Base-by-base conservation (phyloP, 2,888 invertebrate species). In the Drosophila mayaguana region DNA sequence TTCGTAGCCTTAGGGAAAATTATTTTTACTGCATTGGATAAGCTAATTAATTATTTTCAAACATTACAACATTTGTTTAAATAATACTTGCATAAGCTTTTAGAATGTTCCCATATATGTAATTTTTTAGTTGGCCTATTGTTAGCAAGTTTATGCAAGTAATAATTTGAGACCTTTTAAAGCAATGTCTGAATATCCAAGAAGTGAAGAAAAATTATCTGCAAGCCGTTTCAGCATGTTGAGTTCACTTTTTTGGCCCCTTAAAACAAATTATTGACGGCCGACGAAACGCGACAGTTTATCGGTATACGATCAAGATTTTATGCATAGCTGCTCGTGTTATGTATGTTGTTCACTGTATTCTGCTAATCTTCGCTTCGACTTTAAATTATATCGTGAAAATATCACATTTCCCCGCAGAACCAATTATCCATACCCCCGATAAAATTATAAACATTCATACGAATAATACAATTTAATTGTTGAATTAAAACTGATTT, bases 381-480 rank as follows among this genome's bases (percentile, higher is more conserved):
- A 9, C 9, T 9, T 9, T 9, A 32, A 36, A 14, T 14, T 36
- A 36, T 36, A 9, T 32, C 32, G 8, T 32, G 2, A 32, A 38
- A 43, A 43, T 20, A 43, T 20, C 18, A 2, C 18, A 43, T 43
- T 43, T 43, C 1, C 43, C 12, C 8, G 8, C 8, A 9, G 3
- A n/a, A 9, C 20, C n/a, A n/a, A n/a, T 12, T 18, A 7, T 20
- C 18, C 18, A 7, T 3, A 4, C n/a, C 6, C 6, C 48, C 28
- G 1, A 32, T 14, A 61, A 53, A 53, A 48, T 12, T 3, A 18
- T 25, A 51, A 36, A 75, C 64, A 75, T 62, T 69, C 78, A 81
- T 55, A 78, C 62, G 76, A 51, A 53, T 40, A 70, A 59, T 68
- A 61, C 36, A 72, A 42, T 73, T 78, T 55, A 80, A 75, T 76